Conservation (phyloP, 2,797 vertebrate species). For the Phyllotis vaccarum region DNA sequence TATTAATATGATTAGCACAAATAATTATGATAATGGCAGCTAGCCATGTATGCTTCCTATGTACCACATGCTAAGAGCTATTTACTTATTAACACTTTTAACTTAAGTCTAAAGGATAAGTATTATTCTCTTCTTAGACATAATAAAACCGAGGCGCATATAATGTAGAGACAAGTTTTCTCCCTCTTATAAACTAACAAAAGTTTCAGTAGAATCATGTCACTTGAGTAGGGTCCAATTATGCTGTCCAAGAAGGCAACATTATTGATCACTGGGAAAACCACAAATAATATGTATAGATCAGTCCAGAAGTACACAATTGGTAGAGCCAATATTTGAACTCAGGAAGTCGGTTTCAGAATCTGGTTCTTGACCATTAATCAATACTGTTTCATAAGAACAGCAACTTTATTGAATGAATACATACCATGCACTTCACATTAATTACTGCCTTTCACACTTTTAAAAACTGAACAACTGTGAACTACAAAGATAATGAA, state of each 20-base stretch:
- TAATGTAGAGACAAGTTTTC: background rate
- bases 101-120: background rate
- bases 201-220: conserved; percentile 1
- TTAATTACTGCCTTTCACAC: no score
- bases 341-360: background rate
- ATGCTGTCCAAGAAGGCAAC: background rate
- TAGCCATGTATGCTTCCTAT: background rate
- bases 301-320: background rate
- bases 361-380: background rate
- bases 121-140: background rate
- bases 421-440: background rate
- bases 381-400: conserved; percentile 21
- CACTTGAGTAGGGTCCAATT: background rate
- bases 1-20: background rate
- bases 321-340: background rate
- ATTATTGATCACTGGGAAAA: background rate
- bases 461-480: background rate
- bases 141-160: conserved; percentile 9
- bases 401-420: background rate
- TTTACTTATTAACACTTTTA: conserved; percentile 4
- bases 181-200: conserved; percentile 33
- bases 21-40: background rate
- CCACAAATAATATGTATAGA: background rate
- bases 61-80: background rate
- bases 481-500: no score